A percentile compares a stretch with the other conserved stretches of the same genome.
Conservation (phyloP, 2,113 vertebrate species). For the Sphyrna mokarran region DNA sequence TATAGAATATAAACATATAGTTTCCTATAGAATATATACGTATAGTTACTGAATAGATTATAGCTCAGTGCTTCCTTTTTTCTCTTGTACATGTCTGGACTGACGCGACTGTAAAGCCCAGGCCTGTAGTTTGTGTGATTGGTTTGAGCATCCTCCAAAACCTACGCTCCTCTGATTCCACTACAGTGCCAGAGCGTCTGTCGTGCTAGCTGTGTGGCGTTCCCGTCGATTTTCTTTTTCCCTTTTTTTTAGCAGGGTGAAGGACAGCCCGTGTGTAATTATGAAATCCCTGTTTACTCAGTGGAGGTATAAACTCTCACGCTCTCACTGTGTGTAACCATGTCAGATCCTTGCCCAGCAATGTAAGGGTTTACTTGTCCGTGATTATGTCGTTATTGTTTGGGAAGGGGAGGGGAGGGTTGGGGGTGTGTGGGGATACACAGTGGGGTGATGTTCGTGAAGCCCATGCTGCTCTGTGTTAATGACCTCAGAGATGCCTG, state of each 20-base stretch:
- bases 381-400: neutral
- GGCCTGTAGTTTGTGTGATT: neutral
- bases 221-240: too few species aligned
- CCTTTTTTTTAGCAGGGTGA: neutral
- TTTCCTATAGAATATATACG: slow-evolving; percentile 37
- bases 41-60: slow-evolving; percentile 27
- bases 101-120: neutral
- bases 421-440: neutral
- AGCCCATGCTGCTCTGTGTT: neutral
- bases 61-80: slow-evolving; percentile 31
- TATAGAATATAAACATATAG: slow-evolving; percentile 37
- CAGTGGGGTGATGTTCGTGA: neutral
- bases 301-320: neutral
- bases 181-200: neutral
- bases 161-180: neutral
- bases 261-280: neutral
- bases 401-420: neutral
- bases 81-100: neutral
- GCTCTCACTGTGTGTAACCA: neutral
- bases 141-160: neutral
- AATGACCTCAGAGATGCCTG: too few species aligned
- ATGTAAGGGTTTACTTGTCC: neutral
- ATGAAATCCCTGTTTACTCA: neutral
- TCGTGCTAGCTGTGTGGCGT: neutral
- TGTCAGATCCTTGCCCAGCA: neutral